Percentiles rank a stretch among this genome's conserved stretches.
Evolutionary conservation across 2,888 invertebrate genomes (phyloP).

Genomic region (Caenorhabditis sp.): DNA sequence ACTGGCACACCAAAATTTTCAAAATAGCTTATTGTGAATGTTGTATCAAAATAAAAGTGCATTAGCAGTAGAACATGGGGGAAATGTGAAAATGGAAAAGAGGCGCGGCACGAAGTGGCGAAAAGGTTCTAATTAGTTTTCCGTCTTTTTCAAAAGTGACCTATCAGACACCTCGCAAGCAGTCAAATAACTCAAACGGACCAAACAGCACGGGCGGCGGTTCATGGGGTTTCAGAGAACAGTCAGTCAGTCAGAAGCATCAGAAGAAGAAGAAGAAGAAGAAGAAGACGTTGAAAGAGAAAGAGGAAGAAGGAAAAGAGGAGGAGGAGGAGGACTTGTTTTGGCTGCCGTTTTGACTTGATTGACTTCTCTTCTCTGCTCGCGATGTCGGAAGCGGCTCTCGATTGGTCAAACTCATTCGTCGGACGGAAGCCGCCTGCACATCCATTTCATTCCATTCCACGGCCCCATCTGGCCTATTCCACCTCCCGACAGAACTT

Average conservation of each 20-base stretch:
- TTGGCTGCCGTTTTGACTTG: conserved; percentile 43
- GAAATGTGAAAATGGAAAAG: not conserved
- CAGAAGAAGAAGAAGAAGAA: conserved; percentile 13
- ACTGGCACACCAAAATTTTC: no score
- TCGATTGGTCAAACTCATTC: conserved; percentile 17
- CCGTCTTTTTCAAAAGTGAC: conserved; percentile 9
- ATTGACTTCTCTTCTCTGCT: conserved; percentile 47
- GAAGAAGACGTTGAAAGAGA: not conserved
- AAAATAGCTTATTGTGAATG: no score
- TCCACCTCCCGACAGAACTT: no score
- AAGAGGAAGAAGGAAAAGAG: not conserved
- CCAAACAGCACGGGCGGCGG: conserved; percentile 40
- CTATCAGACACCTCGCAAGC: conserved; percentile 26
- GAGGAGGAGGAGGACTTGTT: conserved; percentile 31
- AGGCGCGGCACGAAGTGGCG: not conserved
- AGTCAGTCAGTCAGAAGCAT: no score
- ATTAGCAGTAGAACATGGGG: not conserved
- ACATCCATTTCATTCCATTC: conserved; percentile 2
- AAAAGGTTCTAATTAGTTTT: conserved; percentile 20
- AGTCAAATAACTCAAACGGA: conserved; percentile 7
- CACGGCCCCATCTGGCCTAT: no score
- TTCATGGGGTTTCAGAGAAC: no score
- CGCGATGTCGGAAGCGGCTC: conserved; percentile 20
- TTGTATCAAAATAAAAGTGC: no score
- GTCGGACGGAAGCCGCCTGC: no score